Evolutionary conservation across 2,113 vertebrate genomes (phyloP).

Genomic region (Vombatus ursinus): DNA sequence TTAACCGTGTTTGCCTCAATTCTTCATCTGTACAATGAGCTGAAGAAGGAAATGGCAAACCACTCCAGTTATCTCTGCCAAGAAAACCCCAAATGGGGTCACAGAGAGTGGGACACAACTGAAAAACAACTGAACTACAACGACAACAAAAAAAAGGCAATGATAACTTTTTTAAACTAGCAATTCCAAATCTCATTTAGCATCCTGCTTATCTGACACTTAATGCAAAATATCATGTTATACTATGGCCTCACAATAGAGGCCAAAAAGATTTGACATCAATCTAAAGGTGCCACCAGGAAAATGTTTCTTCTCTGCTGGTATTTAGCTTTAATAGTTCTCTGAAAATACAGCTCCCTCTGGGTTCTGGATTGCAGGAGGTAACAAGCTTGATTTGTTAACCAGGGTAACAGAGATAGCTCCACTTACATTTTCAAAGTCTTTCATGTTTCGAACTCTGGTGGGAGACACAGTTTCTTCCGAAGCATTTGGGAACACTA

Average conservation of each 20-base stretch:
- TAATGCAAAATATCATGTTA: neutral
- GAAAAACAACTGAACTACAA: neutral
- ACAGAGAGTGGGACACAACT: neutral
- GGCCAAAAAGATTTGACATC: accelerated
- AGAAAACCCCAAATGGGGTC: neutral
- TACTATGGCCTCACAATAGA: neutral
- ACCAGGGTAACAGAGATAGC: neutral
- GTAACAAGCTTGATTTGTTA: neutral
- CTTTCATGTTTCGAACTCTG: constrained; percentile 96
- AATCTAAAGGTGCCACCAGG: neutral
- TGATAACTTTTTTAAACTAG: neutral
- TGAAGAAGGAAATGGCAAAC: neutral
- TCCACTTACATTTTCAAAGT: constrained; percentile 97
- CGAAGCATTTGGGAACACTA: constrained; percentile 85
- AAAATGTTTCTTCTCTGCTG: neutral
- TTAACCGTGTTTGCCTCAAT: neutral
- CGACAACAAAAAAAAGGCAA: neutral
- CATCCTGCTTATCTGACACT: neutral
- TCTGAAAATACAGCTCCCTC: neutral
- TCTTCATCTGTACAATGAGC: neutral
- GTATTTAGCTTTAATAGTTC: neutral
- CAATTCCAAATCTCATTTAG: neutral
- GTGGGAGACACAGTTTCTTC: constrained; percentile 90
- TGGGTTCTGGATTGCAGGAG: neutral
- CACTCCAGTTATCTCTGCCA: neutral